phyloP scores from a whole-genome alignment of 2,113 vertebrate genomes.

The Acrocephalus arundinaceus region DNA sequence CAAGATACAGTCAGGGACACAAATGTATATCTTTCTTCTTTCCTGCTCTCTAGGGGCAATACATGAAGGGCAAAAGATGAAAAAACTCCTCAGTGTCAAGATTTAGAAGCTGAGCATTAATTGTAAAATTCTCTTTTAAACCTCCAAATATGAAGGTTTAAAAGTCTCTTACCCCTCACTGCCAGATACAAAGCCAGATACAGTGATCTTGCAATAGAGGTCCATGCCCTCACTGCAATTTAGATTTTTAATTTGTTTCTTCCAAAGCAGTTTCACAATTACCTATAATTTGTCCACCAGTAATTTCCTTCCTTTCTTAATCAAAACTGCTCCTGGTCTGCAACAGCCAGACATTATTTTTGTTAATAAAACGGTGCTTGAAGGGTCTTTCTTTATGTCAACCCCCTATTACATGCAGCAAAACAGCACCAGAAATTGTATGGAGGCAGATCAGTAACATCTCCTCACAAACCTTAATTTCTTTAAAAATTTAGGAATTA shows the following conservation, averaged over 20 bases:
- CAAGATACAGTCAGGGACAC: not conserved
- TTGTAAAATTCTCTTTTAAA: not conserved
- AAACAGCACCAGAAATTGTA: not conserved
- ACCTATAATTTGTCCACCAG: slow-evolving; percentile 16
- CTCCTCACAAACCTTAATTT: not conserved
- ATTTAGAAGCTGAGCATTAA: not conserved
- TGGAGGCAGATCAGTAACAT: not conserved
- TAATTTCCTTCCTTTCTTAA: slow-evolving; percentile 34
- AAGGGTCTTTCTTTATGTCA: slow-evolving; percentile 8
- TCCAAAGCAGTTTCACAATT: slow-evolving; percentile 20
- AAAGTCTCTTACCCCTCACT: not conserved
- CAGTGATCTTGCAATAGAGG: not conserved
- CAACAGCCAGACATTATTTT: not conserved
- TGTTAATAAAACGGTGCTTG: slow-evolving; percentile 6
- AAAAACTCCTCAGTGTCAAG: not conserved
- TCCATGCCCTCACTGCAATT: not conserved
- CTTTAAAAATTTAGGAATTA: slow-evolving; percentile 12
- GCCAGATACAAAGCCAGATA: not conserved
- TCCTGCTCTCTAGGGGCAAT: not conserved
- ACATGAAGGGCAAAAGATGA: not conserved
- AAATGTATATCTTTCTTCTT: not conserved
- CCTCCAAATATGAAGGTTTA: not conserved
- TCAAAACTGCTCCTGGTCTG: not conserved
- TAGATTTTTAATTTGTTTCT: not conserved
- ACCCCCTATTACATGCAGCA: not conserved